These are phyloP conservation scores for Chunga burmeisteri DNA, from an alignment of 2,113 vertebrate genomes.

Conservation along the genomic window DNA sequence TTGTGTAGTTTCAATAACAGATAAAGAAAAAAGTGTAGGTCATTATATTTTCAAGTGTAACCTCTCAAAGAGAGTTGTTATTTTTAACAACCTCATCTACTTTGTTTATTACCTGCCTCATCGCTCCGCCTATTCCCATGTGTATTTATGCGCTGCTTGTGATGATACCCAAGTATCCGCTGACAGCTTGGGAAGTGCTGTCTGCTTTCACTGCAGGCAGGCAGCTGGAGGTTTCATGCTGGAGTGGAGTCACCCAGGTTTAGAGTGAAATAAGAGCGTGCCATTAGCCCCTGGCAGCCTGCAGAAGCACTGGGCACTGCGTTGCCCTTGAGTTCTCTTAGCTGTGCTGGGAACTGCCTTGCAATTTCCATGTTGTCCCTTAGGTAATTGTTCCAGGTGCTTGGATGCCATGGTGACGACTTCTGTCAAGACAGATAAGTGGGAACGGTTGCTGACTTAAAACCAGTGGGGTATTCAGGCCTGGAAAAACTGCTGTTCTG, in stretches of 20 bases:
- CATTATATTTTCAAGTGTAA: neutral
- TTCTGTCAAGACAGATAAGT: constrained; percentile 36
- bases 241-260: neutral
- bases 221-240: neutral
- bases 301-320: neutral
- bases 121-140: neutral
- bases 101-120: neutral
- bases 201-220: neutral
- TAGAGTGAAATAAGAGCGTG: neutral
- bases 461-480: neutral
- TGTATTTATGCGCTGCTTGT: neutral
- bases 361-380: neutral
- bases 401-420: constrained; percentile 13
- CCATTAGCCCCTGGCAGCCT: neutral
- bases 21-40: neutral
- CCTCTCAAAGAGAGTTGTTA: neutral
- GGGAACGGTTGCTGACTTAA: neutral
- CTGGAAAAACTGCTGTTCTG: neutral
- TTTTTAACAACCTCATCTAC: neutral
- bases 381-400: constrained; percentile 11
- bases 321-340: neutral
- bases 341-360: constrained; percentile 1
- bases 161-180: neutral
- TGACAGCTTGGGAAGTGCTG: neutral
- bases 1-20: neutral